Base-by-base conservation (phyloP, 2,113 vertebrate species). In the Mungos mungo region DNA sequence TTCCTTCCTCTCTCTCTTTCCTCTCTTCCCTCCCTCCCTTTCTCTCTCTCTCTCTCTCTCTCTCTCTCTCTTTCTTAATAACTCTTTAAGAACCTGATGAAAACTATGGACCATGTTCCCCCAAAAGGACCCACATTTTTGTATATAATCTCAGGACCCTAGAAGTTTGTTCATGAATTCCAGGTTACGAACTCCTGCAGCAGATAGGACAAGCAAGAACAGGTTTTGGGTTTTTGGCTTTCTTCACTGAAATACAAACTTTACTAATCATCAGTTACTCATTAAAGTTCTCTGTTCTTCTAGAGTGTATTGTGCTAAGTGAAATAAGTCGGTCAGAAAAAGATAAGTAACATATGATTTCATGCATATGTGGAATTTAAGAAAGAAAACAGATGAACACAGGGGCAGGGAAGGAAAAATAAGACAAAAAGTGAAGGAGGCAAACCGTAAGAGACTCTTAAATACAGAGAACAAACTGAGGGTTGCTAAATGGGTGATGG, bases 241-340 rank as follows among this genome's bases (percentile, higher is more conserved):
- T 97, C 0, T 33, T 89, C 52, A 86, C 52, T 95, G 74, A 94
- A 93, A 95, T 85, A 83, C 3, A 79, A 94, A 79, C 23, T 95
- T 38, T 50, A 81, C 60, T 66, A 81, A 93, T 90, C 21, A 68
- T 80, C 41, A 85, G 50, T 52, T 96, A 88, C 31, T 90, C 25
- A 47, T 86, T 9, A 0, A 14, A 87, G 35, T 83, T 97, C 89
- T 96, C 63, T 63, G 31, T 85, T 81, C 72, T 86, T 27, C 52
- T 80, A 60, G 21, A 60, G 57, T 25, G 57, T 60, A 60, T 60
- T 57, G 21, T 0, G 57, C 57, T 60, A 57, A 19, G 19, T 57
- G 54, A 57, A 57, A 57, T 7, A 57, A 57, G 54, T 57, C 54
- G 5, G 19, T 57, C 54, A 60, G 57, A 60, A 7, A 60, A 60